Evolutionary conservation across 64 coral and sea anemone species (phyloP).

Genomic region (Stichodactyla mertensii): DNA sequence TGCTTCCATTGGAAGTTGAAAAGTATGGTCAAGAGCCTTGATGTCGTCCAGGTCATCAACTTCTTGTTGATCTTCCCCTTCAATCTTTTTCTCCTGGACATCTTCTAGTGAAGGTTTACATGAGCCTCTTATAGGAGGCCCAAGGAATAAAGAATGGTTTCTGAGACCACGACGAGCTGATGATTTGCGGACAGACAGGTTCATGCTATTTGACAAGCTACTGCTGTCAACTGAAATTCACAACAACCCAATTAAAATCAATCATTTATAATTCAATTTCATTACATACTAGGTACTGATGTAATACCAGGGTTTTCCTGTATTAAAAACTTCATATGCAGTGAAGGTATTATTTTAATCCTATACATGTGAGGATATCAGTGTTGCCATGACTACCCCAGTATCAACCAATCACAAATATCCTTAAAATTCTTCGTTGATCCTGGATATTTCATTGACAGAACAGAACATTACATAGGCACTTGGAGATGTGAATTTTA

Average conservation of each 20-base stretch:
- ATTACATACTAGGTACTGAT: too few species aligned
- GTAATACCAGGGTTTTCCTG: too few species aligned
- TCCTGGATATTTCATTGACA: too few species aligned
- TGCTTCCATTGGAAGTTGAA: background rate
- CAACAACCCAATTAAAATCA: background rate
- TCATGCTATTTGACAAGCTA: conserved; percentile 62
- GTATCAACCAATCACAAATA: too few species aligned
- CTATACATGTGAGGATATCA: too few species aligned
- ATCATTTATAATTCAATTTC: too few species aligned
- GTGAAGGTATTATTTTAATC: too few species aligned
- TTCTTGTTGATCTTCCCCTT: conserved; percentile 19
- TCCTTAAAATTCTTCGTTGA: too few species aligned
- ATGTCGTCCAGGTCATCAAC: conserved; percentile 9
- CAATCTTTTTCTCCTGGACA: background rate
- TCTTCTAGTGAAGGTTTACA: conserved; percentile 21
- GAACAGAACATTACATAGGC: too few species aligned
- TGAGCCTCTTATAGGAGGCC: conserved; percentile 56
- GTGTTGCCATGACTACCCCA: too few species aligned
- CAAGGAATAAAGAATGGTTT: conserved; percentile 13
- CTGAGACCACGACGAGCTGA: conserved; percentile 37
- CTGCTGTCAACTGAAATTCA: conserved; percentile 17
- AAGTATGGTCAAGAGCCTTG: background rate
- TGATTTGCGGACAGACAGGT: conserved; percentile 54
- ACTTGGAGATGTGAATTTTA: too few species aligned
- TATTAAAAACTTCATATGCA: too few species aligned